phyloP scores from a whole-genome alignment of 2,888 invertebrate genomes.

The Ochropleura plecta region DNA sequence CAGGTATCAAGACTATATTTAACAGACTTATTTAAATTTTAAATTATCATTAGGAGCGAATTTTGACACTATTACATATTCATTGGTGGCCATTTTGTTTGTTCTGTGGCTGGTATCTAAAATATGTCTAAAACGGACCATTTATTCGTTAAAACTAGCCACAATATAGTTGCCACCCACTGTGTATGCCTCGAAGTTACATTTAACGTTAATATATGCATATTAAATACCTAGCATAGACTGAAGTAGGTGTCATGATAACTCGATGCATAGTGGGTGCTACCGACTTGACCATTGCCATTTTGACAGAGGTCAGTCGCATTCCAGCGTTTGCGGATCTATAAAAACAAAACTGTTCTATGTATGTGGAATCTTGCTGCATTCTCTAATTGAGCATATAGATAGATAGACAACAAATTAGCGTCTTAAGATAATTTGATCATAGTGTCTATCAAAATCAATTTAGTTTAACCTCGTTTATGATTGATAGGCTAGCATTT shows the following conservation, averaged over 20 bases:
- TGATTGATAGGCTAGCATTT: constrained; percentile 10
- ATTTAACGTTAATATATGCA: constrained; percentile 58
- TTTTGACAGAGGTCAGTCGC: constrained; percentile 75
- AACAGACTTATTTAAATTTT: not conserved
- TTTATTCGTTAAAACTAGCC: not conserved
- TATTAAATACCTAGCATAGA: constrained; percentile 57
- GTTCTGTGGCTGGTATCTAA: not conserved
- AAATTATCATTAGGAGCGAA: not conserved
- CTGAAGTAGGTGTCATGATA: constrained; percentile 62
- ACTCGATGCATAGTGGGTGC: constrained; percentile 74
- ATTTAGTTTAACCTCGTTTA: constrained; percentile 22
- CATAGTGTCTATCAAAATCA: not conserved
- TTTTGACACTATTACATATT: constrained; percentile 17
- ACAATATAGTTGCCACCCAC: constrained; percentile 50
- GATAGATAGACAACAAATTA: constrained; percentile 11
- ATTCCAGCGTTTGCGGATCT: constrained; percentile 67
- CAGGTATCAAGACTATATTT: not conserved
- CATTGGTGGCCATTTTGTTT: not conserved
- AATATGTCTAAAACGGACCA: constrained; percentile 1
- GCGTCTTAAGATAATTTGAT: constrained; percentile 6
- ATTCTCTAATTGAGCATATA: not conserved
- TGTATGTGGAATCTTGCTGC: constrained; percentile 8
- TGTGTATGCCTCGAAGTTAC: constrained; percentile 26
- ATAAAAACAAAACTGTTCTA: constrained; percentile 59
- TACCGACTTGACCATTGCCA: constrained; percentile 69